Conservation (phyloP, 2,113 vertebrate species). For the Hyperoodon ampullatus region DNA sequence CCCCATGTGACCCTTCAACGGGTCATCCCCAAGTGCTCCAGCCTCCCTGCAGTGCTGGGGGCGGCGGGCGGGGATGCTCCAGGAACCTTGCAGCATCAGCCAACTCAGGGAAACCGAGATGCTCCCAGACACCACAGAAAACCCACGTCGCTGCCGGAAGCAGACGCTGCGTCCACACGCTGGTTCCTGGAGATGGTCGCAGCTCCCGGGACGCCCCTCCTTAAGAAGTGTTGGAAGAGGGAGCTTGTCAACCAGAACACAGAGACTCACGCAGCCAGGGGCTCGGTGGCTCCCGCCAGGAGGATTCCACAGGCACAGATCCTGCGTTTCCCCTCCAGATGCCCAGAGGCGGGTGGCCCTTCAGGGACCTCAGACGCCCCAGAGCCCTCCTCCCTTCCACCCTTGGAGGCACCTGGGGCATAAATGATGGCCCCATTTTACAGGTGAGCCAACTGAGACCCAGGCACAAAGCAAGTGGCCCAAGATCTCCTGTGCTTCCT, state of each 20-base stretch:
- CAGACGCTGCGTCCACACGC: neutral
- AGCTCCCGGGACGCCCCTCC: neutral
- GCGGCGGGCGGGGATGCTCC: fast-evolving
- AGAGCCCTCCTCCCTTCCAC: neutral
- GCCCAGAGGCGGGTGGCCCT: fast-evolving
- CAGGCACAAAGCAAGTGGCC: neutral
- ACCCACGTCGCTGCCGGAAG: neutral
- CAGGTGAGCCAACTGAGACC: neutral
- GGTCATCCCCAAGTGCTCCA: neutral
- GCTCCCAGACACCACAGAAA: neutral
- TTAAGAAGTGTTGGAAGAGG: neutral
- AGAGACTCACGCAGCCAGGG: fast-evolving
- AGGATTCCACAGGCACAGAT: neutral
- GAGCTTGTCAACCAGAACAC: neutral
- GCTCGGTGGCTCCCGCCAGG: neutral
- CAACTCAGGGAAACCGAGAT: neutral
- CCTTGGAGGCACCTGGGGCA: fast-evolving
- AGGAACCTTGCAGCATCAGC: neutral
- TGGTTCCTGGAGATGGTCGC: neutral
- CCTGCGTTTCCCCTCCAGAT: fast-evolving
- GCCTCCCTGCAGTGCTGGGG: neutral
- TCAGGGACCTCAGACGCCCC: fast-evolving
- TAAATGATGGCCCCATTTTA: neutral
- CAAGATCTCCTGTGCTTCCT: fast-evolving
- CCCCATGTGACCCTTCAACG: fast-evolving